These are phyloP conservation scores for Hephaestus fuliginosus DNA, from an alignment of 2,797 vertebrate genomes.

Conservation along the genomic window DNA sequence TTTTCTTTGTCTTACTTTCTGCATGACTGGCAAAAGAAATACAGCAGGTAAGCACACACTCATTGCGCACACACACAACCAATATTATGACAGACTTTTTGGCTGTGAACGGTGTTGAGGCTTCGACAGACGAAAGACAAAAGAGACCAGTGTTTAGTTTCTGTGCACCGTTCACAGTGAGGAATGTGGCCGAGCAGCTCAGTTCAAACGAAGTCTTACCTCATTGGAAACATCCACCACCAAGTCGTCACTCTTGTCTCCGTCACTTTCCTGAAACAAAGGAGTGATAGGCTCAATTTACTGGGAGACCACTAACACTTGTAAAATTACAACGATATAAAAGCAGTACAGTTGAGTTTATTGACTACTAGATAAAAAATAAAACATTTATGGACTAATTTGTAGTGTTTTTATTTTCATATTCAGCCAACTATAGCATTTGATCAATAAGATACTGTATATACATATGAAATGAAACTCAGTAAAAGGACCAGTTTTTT, in stretches of 20 bases:
- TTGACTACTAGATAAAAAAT: neutral
- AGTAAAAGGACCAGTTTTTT: neutral
- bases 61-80: constrained; percentile 54
- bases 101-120: constrained; percentile 61
- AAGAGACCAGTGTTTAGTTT: constrained; percentile 58
- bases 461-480: neutral
- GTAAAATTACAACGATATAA: neutral
- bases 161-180: constrained; percentile 13
- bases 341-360: neutral
- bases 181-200: constrained; percentile 66
- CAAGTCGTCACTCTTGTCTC: constrained; percentile 97
- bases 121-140: constrained; percentile 52
- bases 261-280: constrained; percentile 93
- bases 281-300: neutral
- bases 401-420: neutral
- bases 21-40: constrained; percentile 65
- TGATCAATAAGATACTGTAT: neutral
- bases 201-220: constrained; percentile 80
- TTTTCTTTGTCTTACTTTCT: constrained; percentile 72
- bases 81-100: constrained; percentile 73
- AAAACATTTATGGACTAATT: constrained; percentile 1
- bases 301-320: neutral
- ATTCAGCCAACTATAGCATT: neutral
- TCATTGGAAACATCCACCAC: constrained; percentile 98
- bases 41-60: constrained; percentile 52